Conservation (phyloP, 2,113 vertebrate genomes). For the Tympanuchus pallidicinctus region DNA sequence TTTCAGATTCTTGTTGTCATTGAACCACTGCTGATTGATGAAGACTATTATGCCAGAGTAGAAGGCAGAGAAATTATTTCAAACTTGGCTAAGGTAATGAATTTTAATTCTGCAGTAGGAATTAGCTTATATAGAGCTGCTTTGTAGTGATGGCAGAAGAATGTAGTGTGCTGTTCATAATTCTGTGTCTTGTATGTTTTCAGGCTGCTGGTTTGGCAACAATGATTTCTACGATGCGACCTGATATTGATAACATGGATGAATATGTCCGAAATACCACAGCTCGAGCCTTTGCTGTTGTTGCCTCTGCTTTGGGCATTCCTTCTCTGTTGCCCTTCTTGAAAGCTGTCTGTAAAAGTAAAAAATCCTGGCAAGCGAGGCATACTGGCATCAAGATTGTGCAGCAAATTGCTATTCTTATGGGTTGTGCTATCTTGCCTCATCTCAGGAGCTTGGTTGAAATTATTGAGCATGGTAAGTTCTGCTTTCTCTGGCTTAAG, state of each 20-base stretch:
- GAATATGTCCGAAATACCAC: conserved; percentile 99
- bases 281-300: conserved; percentile 96
- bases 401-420: conserved; percentile 98
- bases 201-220: conserved; percentile 98
- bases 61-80: conserved; percentile 99
- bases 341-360: conserved; percentile 99
- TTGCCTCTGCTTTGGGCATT: conserved; percentile 97
- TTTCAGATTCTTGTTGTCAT: conserved; percentile 97
- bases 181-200: neutral
- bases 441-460: conserved; percentile 98
- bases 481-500: neutral
- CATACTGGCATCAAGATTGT: conserved; percentile 99
- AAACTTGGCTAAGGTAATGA: conserved; percentile 95
- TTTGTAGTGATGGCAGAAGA: neutral
- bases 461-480: conserved; percentile 97
- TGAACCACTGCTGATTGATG: conserved; percentile 97
- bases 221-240: conserved; percentile 99
- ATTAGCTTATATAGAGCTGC: neutral
- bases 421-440: conserved; percentile 98
- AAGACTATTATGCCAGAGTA: conserved; percentile 99
- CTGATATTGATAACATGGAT: conserved; percentile 99
- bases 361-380: conserved; percentile 98
- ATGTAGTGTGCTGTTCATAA: neutral
- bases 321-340: conserved; percentile 96
- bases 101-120: neutral